phyloP scores from a whole-genome alignment of 2,797 vertebrate species.

The Enteromius radiatus region DNA sequence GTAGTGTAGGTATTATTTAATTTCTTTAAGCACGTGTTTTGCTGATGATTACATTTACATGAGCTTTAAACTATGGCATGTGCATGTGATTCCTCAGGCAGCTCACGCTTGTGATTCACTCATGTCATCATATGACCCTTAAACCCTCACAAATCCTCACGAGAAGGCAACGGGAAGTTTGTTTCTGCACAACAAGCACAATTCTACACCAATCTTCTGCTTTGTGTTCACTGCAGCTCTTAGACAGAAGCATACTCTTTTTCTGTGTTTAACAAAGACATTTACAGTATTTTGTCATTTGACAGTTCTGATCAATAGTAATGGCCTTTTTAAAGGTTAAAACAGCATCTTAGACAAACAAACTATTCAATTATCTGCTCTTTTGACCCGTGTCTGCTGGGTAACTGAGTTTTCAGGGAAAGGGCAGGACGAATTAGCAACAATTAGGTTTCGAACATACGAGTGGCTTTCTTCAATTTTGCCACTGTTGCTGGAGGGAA shows the following conservation, averaged over 20 bases:
- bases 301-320: conserved; percentile 64
- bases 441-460: conserved; percentile 59
- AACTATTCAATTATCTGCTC: conserved; percentile 77
- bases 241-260: neutral
- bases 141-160: conserved; percentile 33
- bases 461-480: conserved; percentile 62
- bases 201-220: neutral
- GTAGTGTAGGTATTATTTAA: neutral
- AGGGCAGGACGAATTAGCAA: conserved; percentile 67
- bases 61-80: neutral
- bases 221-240: neutral
- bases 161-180: conserved; percentile 29
- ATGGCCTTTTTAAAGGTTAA: conserved; percentile 73
- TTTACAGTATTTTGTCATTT: conserved; percentile 66
- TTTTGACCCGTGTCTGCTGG: conserved; percentile 75
- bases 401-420: conserved; percentile 68
- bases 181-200: conserved; percentile 27
- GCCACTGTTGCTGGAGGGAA: conserved; percentile 35
- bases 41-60: neutral
- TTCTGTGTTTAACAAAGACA: conserved; percentile 42
- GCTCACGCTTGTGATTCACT: conserved; percentile 16
- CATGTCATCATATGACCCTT: conserved; percentile 39
- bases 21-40: neutral
- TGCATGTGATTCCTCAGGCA: conserved; percentile 16
- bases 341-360: conserved; percentile 65